Percentiles rank a stretch among this genome's conserved stretches.
Evolutionary conservation across 2,113 vertebrate genomes (phyloP).

Genomic region (Stercorarius parasiticus): DNA sequence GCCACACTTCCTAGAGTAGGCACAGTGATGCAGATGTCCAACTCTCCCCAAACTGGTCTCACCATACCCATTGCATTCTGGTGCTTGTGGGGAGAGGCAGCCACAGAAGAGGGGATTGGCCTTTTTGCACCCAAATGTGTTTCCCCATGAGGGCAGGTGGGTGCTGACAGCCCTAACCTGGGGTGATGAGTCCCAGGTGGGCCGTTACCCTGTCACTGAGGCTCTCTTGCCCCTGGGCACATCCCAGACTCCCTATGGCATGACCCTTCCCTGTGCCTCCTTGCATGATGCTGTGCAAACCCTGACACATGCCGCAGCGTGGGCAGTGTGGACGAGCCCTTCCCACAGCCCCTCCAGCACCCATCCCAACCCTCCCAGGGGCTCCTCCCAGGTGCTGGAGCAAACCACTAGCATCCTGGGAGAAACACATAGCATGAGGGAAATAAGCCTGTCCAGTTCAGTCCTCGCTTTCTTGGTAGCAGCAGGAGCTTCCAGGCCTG

Average conservation of each 20-base stretch:
- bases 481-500: background rate
- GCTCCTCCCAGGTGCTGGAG: background rate
- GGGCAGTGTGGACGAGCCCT: background rate
- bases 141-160: background rate
- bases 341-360: background rate
- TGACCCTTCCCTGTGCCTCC: background rate
- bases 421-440: background rate
- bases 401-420: background rate
- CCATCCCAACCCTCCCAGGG: background rate
- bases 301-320: rapidly evolving
- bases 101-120: background rate
- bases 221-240: background rate
- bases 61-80: rapidly evolving
- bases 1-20: background rate
- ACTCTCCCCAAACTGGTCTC: background rate
- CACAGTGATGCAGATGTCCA: rapidly evolving
- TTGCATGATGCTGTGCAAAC: background rate
- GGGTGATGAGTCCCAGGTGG: background rate
- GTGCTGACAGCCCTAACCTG: background rate
- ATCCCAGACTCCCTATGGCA: background rate
- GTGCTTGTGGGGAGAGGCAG: background rate
- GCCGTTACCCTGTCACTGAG: background rate
- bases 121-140: background rate
- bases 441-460: background rate
- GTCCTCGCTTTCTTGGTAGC: rapidly evolving